phyloP scores from a whole-genome alignment of 2,888 invertebrate genomes.

The Drosophila diplacantha region DNA sequence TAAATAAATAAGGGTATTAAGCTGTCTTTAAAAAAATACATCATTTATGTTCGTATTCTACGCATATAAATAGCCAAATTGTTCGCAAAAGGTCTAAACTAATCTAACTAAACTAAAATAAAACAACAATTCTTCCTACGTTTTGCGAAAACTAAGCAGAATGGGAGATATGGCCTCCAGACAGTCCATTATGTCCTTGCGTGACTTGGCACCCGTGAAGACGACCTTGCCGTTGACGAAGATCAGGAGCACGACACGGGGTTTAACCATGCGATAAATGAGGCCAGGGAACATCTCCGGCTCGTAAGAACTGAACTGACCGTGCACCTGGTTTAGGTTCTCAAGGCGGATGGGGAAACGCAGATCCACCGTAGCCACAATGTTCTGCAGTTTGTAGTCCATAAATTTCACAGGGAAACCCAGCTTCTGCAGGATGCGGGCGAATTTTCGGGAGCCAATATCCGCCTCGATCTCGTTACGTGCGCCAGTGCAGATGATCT shows the following conservation, averaged over 20 bases:
- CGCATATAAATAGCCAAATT: slow-evolving; percentile 7
- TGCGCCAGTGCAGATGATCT: slow-evolving; percentile 89
- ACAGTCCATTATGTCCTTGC: slow-evolving; percentile 94
- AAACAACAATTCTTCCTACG: slow-evolving; percentile 75
- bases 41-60: not conserved
- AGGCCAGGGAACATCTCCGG: slow-evolving; percentile 99
- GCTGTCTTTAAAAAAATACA: not conserved
- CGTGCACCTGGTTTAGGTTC: slow-evolving; percentile 85
- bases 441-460: slow-evolving; percentile 88
- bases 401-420: slow-evolving; percentile 87
- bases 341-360: slow-evolving; percentile 86
- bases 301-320: slow-evolving; percentile 92
- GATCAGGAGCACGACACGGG: slow-evolving; percentile 95
- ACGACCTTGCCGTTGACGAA: slow-evolving; percentile 99
- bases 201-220: slow-evolving; percentile 93
- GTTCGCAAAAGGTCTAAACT: slow-evolving; percentile 3
- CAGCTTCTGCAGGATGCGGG: slow-evolving; percentile 88
- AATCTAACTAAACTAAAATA: slow-evolving; percentile 3
- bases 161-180: slow-evolving; percentile 97
- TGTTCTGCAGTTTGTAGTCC: slow-evolving; percentile 88
- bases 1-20: not conserved
- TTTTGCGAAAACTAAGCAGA: slow-evolving; percentile 93
- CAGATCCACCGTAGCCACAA: slow-evolving; percentile 86
- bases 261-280: slow-evolving; percentile 98
- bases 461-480: slow-evolving; percentile 87